Evolutionary conservation across 2,797 vertebrate species (phyloP).

Genomic region (Gymnoscopelus braueri): DNA sequence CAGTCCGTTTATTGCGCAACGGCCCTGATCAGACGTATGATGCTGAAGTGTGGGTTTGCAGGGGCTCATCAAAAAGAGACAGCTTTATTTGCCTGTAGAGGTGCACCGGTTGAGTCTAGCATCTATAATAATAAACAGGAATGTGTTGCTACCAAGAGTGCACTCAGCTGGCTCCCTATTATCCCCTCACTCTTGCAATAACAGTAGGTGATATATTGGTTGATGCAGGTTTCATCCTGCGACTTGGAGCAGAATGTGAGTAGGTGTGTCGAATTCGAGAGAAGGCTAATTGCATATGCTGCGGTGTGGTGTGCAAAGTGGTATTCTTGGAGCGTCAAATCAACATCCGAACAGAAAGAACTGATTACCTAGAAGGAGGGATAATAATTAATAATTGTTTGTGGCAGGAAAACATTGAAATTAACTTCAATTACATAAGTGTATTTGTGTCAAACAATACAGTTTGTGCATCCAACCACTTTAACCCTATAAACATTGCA

Average conservation of each 20-base stretch:
- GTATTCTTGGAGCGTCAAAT: constrained; percentile 18
- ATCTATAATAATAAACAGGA: constrained; percentile 7
- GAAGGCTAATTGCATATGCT: constrained; percentile 31
- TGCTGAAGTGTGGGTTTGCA: constrained; percentile 40
- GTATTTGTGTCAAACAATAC: neutral
- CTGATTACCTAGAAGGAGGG: constrained; percentile 29
- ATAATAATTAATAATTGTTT: neutral
- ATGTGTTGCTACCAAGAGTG: constrained; percentile 1
- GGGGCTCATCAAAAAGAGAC: constrained; percentile 18
- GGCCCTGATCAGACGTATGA: constrained; percentile 39
- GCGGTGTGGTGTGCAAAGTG: constrained; percentile 21
- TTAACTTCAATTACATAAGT: neutral
- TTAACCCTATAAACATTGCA: too few species aligned
- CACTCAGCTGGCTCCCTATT: constrained; percentile 2
- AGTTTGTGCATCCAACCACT: too few species aligned
- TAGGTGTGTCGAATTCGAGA: constrained; percentile 30
- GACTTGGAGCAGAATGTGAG: constrained; percentile 38
- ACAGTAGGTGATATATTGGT: neutral
- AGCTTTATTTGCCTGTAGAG: constrained; percentile 5
- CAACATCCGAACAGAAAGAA: constrained; percentile 3
- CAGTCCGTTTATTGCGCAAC: constrained; percentile 20
- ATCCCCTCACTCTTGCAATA: constrained; percentile 3
- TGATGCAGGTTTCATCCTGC: constrained; percentile 4
- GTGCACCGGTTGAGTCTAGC: neutral
- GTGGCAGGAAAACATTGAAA: constrained; percentile 11